A percentile compares a stretch with the other conserved stretches of the same genome.
phyloP scores from a whole-genome alignment of 1,140 invertebrate species.

The Psilanteris sp. region DNA sequence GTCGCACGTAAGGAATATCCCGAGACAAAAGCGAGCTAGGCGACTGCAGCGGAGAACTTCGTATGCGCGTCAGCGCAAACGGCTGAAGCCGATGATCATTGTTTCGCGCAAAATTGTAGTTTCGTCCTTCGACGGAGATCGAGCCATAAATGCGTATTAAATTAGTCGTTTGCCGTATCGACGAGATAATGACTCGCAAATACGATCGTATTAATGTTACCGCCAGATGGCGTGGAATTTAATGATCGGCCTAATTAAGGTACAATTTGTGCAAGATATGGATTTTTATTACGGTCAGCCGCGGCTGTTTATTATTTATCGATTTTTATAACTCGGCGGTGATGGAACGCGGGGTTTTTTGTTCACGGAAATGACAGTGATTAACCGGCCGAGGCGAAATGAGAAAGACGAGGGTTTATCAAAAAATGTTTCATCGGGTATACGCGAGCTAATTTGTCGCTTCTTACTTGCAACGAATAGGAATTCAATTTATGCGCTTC shows the following conservation, averaged over 20 bases:
- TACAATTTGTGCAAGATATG: constrained; percentile 35
- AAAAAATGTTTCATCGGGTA: too few relatives aligned
- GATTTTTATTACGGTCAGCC: constrained; percentile 20
- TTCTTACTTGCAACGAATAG: too few relatives aligned
- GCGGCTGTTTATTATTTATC: constrained; percentile 31
- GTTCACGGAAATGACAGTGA: too few relatives aligned
- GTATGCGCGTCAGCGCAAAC: constrained; percentile 9
- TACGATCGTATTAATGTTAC: constrained; percentile 26
- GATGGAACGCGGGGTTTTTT: too few relatives aligned
- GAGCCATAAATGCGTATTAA: constrained; percentile 31
- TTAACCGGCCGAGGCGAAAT: too few relatives aligned
- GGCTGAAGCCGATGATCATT: constrained; percentile 13
- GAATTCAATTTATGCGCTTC: too few relatives aligned
- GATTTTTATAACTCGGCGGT: constrained; percentile 25
- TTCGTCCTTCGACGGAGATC: constrained; percentile 21
- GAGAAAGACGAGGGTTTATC: too few relatives aligned
- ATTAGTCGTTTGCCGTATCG: constrained; percentile 29
- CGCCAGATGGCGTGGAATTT: constrained; percentile 47
- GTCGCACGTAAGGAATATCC: constrained; percentile 4
- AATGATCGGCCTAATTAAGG: constrained; percentile 45
- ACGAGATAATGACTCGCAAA: constrained; percentile 30
- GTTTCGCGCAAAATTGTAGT: constrained; percentile 35
- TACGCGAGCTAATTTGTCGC: too few relatives aligned
- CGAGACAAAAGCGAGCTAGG: constrained; percentile 21
- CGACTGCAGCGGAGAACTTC: constrained; percentile 35